These are phyloP conservation scores for Mylabris sibirica DNA, from an alignment of 2,888 invertebrate species.

Conservation along the genomic window DNA sequence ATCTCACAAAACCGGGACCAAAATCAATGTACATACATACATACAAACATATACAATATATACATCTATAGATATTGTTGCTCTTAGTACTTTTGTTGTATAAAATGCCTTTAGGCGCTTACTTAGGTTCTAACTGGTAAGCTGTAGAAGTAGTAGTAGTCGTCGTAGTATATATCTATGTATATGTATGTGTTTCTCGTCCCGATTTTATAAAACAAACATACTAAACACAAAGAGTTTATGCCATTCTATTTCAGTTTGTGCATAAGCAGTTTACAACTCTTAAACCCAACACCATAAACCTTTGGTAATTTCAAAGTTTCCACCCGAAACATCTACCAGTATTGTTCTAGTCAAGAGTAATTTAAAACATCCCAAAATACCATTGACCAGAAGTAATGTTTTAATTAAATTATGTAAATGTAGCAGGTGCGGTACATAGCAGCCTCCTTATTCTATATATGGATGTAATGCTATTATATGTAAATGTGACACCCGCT, in stretches of 20 bases:
- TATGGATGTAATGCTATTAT: slow-evolving; percentile 47
- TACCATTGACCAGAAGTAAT: slow-evolving; percentile 39
- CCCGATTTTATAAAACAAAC: slow-evolving; percentile 50
- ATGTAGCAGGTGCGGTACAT: slow-evolving; percentile 44
- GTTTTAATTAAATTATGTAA: slow-evolving; percentile 46
- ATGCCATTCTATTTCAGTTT: slow-evolving; percentile 23
- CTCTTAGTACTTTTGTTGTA: slow-evolving; percentile 48
- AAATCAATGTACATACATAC: slow-evolving; percentile 35
- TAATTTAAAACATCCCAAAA: slow-evolving; percentile 8
- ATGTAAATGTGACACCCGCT: slow-evolving; percentile 56
- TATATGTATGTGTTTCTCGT: slow-evolving; percentile 40
- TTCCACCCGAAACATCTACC: not conserved
- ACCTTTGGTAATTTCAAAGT: not conserved
- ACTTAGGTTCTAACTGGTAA: slow-evolving; percentile 46
- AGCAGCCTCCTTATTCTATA: slow-evolving; percentile 37
- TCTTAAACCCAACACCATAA: not conserved
- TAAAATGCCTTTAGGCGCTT: slow-evolving; percentile 42
- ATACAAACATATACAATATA: not conserved
- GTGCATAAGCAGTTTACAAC: not conserved
- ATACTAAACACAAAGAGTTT: slow-evolving; percentile 48
- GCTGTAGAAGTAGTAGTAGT: too few species aligned
- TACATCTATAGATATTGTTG: slow-evolving; percentile 47
- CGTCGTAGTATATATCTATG: too few species aligned
- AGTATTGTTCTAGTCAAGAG: slow-evolving; percentile 11
- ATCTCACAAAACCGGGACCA: slow-evolving; percentile 50